A percentile compares a stretch with the other conserved stretches of the same genome.
Evolutionary conservation across 2,888 invertebrate genomes (phyloP).

Genomic region (Phytoseiulus persimilis): DNA sequence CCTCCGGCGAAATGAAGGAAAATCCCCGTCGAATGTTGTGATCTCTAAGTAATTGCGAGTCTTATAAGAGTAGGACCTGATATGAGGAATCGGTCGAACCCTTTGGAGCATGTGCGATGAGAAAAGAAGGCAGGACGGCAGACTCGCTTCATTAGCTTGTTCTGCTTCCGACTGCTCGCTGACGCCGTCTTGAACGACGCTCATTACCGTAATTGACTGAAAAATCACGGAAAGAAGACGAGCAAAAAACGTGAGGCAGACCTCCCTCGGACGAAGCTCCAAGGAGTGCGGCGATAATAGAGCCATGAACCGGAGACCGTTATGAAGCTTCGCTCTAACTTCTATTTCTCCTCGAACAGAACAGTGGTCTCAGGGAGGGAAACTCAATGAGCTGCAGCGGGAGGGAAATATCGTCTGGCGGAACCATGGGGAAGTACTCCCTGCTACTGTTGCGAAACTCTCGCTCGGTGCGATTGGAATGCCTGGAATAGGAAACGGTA

Average conservation of each 20-base stretch:
- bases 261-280: background rate
- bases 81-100: background rate
- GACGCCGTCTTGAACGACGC: background rate
- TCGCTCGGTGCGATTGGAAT: too few relatives aligned
- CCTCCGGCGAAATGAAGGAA: too few relatives aligned
- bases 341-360: background rate
- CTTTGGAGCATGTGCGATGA: background rate
- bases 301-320: background rate
- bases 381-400: too few relatives aligned
- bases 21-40: too few relatives aligned
- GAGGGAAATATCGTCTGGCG: too few relatives aligned
- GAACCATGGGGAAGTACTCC: too few relatives aligned
- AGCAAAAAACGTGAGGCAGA: background rate
- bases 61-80: background rate
- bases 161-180: background rate
- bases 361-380: background rate
- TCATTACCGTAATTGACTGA: constrained; percentile 5
- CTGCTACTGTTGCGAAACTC: too few relatives aligned
- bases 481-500: too few relatives aligned
- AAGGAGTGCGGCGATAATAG: background rate
- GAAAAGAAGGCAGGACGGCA: background rate
- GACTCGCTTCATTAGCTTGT: background rate
- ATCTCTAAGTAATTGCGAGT: too few relatives aligned
- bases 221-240: background rate
- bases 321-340: background rate